Percentiles rank a stretch among this genome's conserved stretches.
Conservation (phyloP, 1,140 invertebrate genomes). For the Drosophila obscura region DNA sequence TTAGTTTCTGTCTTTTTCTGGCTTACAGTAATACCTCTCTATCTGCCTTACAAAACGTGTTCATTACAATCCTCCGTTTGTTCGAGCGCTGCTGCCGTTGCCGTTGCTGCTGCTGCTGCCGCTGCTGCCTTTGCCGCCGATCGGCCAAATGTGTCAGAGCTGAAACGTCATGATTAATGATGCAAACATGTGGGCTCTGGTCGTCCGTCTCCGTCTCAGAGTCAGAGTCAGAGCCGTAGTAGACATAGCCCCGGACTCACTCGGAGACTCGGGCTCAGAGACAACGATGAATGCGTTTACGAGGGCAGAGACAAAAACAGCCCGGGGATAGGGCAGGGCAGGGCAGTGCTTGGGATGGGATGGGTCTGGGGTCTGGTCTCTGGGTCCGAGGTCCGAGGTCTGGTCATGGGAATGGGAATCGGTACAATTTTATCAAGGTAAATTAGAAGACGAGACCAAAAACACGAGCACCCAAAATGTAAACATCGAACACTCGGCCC, state of each 20-base stretch:
- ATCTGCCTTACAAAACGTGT: slow-evolving; percentile 63
- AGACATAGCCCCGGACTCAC: slow-evolving; percentile 19
- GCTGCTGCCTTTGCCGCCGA: slow-evolving; percentile 62
- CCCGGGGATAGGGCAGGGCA: slow-evolving; percentile 49
- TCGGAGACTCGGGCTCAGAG: neutral
- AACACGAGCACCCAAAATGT: slow-evolving; percentile 40
- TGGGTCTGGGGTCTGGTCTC: too few species aligned
- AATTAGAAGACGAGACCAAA: slow-evolving; percentile 50
- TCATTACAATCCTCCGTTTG: slow-evolving; percentile 59
- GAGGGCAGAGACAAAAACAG: slow-evolving; percentile 57
- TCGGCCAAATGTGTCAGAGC: slow-evolving; percentile 82
- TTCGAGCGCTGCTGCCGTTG: slow-evolving; percentile 37
- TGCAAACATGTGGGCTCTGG: slow-evolving; percentile 77
- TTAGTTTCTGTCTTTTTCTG: slow-evolving; percentile 45
- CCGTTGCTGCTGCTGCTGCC: slow-evolving; percentile 49
- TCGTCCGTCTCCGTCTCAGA: slow-evolving; percentile 42
- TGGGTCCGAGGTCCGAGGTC: slow-evolving; percentile 4
- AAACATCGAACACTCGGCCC: slow-evolving; percentile 33
- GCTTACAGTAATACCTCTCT: slow-evolving; percentile 2
- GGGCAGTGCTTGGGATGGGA: neutral
- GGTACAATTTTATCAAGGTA: slow-evolving; percentile 62
- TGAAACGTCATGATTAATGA: slow-evolving; percentile 82
- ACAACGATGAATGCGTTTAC: slow-evolving; percentile 30
- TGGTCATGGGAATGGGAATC: slow-evolving; percentile 35
- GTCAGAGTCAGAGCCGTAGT: slow-evolving; percentile 29